These are phyloP conservation scores for Falco berigora DNA, from an alignment of 2,797 vertebrate genomes.

Conservation along the genomic window DNA sequence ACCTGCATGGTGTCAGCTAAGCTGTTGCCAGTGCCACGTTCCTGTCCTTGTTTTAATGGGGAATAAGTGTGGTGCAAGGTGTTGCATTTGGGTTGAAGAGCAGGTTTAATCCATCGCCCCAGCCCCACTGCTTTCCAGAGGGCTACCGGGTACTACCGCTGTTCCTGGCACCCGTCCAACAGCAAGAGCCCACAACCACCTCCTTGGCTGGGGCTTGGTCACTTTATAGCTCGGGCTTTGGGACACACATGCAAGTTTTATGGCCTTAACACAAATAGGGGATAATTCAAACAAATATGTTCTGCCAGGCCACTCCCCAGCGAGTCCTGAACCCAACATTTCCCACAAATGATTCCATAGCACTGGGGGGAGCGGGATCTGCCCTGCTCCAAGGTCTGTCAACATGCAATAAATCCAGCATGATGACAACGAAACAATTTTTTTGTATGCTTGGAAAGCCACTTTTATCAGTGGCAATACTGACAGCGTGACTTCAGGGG, in stretches of 20 bases:
- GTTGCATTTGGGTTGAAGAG: background rate
- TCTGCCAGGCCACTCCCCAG: background rate
- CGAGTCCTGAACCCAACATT: background rate
- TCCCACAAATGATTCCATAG: background rate
- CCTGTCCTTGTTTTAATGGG: background rate
- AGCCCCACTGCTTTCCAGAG: background rate
- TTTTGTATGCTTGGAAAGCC: background rate
- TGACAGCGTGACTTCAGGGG: background rate
- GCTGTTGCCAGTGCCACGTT: accelerated
- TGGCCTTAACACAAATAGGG: background rate
- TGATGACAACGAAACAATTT: background rate
- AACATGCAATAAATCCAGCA: background rate
- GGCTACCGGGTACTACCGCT: background rate
- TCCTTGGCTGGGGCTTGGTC: background rate
- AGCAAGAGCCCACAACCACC: background rate
- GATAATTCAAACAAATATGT: background rate
- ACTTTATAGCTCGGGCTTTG: background rate
- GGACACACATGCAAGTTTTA: background rate
- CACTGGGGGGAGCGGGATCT: background rate
- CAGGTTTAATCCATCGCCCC: background rate
- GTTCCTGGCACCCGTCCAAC: background rate
- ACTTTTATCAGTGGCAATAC: background rate
- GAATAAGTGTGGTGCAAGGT: background rate
- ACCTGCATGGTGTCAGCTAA: background rate
- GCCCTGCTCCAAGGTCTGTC: background rate